phyloP scores from a whole-genome alignment of 1,140 invertebrate genomes.

The Drosophila arizonae region DNA sequence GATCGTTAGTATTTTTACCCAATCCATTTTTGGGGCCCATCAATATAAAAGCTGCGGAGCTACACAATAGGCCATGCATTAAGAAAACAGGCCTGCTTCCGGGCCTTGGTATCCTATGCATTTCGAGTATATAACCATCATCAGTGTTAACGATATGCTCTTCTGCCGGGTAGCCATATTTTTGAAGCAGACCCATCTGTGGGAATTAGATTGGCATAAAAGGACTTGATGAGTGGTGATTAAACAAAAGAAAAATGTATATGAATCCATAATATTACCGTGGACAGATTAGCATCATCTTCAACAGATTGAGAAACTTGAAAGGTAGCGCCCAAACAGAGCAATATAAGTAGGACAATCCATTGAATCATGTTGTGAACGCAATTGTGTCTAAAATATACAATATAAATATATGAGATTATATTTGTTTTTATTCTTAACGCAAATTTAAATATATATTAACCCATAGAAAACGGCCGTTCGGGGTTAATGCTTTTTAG shows the following conservation, averaged over 20 bases:
- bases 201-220: neutral
- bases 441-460: too few relatives aligned
- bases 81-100: constrained; percentile 84
- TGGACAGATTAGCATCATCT: constrained; percentile 1
- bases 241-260: too few relatives aligned
- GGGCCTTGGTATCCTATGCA: constrained; percentile 86
- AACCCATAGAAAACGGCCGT: too few relatives aligned
- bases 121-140: constrained; percentile 87
- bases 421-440: too few relatives aligned
- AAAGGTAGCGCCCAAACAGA: neutral
- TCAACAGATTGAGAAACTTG: constrained; percentile 2
- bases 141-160: constrained; percentile 86
- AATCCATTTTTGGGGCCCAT: constrained; percentile 87
- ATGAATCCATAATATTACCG: neutral
- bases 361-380: neutral
- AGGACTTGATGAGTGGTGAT: too few relatives aligned
- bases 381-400: too few relatives aligned
- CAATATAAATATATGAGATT: too few relatives aligned
- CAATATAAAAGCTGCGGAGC: constrained; percentile 84
- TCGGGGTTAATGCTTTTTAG: too few relatives aligned
- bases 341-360: neutral
- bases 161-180: constrained; percentile 87
- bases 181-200: constrained; percentile 61
- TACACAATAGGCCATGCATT: constrained; percentile 86
- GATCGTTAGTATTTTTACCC: constrained; percentile 79